A percentile compares a stretch with the other conserved stretches of the same genome.
These are phyloP conservation scores for Atherinomorus stipes DNA, from an alignment of 2,113 vertebrate genomes.

Conservation along the genomic window DNA sequence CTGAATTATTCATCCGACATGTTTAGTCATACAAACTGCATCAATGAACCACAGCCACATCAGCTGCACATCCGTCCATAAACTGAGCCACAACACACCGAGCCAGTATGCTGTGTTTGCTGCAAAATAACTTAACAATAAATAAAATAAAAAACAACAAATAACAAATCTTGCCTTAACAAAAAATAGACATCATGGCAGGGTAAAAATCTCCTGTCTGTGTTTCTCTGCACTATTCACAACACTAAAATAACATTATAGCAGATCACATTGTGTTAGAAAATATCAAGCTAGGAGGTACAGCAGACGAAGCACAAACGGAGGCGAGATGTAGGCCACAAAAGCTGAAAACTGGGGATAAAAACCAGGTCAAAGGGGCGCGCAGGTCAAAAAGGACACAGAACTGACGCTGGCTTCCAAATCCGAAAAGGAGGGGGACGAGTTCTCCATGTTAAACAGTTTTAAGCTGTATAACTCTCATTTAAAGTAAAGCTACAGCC, in stretches of 20 bases:
- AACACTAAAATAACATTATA: slow-evolving; percentile 21
- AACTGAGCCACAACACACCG: no score
- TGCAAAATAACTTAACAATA: slow-evolving; percentile 76
- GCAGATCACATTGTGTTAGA: slow-evolving; percentile 2
- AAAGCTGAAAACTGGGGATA: neutral
- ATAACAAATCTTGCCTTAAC: slow-evolving; percentile 13
- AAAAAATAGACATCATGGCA: slow-evolving; percentile 31
- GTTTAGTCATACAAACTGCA: slow-evolving; percentile 42
- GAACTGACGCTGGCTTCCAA: slow-evolving; percentile 16
- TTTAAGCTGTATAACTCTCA: neutral
- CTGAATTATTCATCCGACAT: neutral
- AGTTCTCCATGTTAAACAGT: neutral
- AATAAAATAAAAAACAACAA: slow-evolving; percentile 59
- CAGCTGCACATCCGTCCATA: slow-evolving; percentile 6
- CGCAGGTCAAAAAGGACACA: neutral
- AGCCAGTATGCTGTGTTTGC: slow-evolving; percentile 35
- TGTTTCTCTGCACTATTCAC: slow-evolving; percentile 12
- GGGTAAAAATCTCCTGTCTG: slow-evolving; percentile 6
- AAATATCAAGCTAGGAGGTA: slow-evolving; percentile 7
- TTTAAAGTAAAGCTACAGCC: neutral
- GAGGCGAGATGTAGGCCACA: slow-evolving; percentile 34
- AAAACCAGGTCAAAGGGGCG: neutral
- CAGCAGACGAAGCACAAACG: slow-evolving; percentile 36
- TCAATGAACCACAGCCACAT: slow-evolving; percentile 24
- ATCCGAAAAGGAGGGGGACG: neutral